A percentile compares a stretch with the other conserved stretches of the same genome.
phyloP scores from a whole-genome alignment of 2,797 vertebrate species.

The Sebastolobus altivelis region DNA sequence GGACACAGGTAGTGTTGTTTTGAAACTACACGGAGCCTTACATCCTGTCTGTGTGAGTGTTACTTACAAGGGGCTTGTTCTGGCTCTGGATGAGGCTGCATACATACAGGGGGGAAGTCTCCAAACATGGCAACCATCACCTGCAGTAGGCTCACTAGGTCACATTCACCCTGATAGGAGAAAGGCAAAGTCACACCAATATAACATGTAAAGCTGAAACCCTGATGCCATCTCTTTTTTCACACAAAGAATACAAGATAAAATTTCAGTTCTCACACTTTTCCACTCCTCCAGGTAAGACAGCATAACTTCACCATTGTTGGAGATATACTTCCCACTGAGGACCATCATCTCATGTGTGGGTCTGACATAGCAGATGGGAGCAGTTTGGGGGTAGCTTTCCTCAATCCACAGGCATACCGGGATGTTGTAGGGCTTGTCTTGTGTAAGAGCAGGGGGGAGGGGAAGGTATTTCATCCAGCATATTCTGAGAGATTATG shows the following conservation, averaged over 20 bases:
- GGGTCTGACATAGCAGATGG: slow-evolving; percentile 94
- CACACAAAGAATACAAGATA: not conserved
- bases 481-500: not conserved
- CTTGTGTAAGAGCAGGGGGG: slow-evolving; percentile 68
- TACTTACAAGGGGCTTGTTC: slow-evolving; percentile 90
- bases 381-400: slow-evolving; percentile 90
- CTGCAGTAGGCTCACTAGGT: slow-evolving; percentile 91
- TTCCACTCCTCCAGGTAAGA: slow-evolving; percentile 82
- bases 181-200: not conserved
- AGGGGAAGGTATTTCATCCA: not conserved
- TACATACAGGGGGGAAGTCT: slow-evolving; percentile 90
- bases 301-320: slow-evolving; percentile 72
- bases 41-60: not conserved
- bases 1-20: not conserved
- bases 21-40: not conserved
- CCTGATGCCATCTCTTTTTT: not conserved
- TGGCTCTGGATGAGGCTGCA: slow-evolving; percentile 75
- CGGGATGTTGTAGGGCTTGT: slow-evolving; percentile 90
- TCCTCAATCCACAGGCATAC: slow-evolving; percentile 93
- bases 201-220: not conserved
- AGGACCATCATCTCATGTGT: slow-evolving; percentile 91
- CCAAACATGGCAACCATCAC: slow-evolving; percentile 91
- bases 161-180: slow-evolving; percentile 86
- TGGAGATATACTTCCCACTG: slow-evolving; percentile 86
- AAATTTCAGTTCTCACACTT: slow-evolving; percentile 54